These are phyloP conservation scores for Dilophus febrilis DNA, from an alignment of 2,888 invertebrate species.

Conservation along the genomic window DNA sequence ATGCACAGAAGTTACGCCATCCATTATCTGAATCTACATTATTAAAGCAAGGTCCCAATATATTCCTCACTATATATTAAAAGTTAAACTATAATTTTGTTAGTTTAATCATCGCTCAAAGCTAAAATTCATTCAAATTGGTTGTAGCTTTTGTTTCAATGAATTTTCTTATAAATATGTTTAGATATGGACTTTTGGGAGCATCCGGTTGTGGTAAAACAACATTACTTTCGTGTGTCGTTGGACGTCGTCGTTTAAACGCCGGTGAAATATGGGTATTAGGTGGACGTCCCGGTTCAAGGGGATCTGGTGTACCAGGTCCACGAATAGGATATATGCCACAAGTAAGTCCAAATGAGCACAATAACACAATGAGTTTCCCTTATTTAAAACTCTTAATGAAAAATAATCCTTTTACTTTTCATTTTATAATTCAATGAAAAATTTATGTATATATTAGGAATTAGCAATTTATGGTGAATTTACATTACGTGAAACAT, in stretches of 20 bases:
- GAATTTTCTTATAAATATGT: conserved; percentile 14
- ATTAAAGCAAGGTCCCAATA: too few species aligned
- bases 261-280: conserved; percentile 72
- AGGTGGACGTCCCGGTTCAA: conserved; percentile 65
- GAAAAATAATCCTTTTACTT: conserved; percentile 8
- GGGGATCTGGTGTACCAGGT: conserved; percentile 73
- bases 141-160: neutral
- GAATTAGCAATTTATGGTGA: conserved; percentile 59
- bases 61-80: too few species aligned
- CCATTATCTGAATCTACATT: too few species aligned
- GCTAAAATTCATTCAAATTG: neutral
- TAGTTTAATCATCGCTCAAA: too few species aligned
- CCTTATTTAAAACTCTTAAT: too few species aligned
- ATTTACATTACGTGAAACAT: conserved; percentile 63
- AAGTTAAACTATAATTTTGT: too few species aligned
- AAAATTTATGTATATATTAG: conserved; percentile 22
- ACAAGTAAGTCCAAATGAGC: conserved; percentile 54
- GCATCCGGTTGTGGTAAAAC: conserved; percentile 88
- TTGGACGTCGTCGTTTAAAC: conserved; percentile 63
- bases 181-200: conserved; percentile 72
- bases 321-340: conserved; percentile 85
- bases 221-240: conserved; percentile 69
- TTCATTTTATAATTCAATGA: conserved; percentile 6
- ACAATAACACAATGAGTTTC: too few species aligned
- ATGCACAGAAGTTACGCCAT: too few species aligned